A percentile compares a stretch with the other conserved stretches of the same genome.
Conservation (phyloP, 2,113 vertebrate genomes). For the Muntiacus reevesi region DNA sequence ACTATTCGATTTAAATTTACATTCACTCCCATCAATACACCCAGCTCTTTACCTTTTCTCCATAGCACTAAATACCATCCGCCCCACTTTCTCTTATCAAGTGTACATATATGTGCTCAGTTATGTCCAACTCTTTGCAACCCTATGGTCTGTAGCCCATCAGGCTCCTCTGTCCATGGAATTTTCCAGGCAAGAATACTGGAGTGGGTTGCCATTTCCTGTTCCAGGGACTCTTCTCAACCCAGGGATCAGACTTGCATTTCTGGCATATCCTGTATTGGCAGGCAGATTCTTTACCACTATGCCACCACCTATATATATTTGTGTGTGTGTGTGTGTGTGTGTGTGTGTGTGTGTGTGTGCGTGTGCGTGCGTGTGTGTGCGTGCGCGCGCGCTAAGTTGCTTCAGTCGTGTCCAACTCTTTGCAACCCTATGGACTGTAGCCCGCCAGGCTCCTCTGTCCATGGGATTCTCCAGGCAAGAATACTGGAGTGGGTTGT, state of each 20-base stretch:
- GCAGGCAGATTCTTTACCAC: not conserved
- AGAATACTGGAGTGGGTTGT: not conserved
- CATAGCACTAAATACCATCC: not conserved
- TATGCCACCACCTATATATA: rapidly evolving
- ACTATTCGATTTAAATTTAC: not conserved
- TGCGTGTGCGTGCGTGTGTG: too few relatives aligned
- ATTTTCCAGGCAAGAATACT: not conserved
- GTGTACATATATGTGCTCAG: not conserved
- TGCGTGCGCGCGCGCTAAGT: not conserved
- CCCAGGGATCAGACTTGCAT: not conserved
- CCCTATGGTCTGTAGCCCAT: not conserved
- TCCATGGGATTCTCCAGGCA: not conserved
- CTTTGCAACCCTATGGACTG: not conserved
- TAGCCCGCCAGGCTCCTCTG: not conserved
- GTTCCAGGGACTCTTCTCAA: not conserved
- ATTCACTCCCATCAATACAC: not conserved
- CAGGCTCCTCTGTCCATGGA: not conserved
- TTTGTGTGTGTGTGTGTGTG: rapidly evolving
- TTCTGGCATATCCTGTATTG: not conserved
- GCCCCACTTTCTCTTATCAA: not conserved
- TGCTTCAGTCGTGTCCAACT: not conserved
- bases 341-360: not conserved
- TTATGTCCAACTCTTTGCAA: not conserved
- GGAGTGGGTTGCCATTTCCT: not conserved
- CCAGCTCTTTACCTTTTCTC: not conserved